Percentiles rank a stretch among this genome's conserved stretches.
Conservation (phyloP, 2,797 vertebrate genomes). For the Spinibarbus caldwelli region DNA sequence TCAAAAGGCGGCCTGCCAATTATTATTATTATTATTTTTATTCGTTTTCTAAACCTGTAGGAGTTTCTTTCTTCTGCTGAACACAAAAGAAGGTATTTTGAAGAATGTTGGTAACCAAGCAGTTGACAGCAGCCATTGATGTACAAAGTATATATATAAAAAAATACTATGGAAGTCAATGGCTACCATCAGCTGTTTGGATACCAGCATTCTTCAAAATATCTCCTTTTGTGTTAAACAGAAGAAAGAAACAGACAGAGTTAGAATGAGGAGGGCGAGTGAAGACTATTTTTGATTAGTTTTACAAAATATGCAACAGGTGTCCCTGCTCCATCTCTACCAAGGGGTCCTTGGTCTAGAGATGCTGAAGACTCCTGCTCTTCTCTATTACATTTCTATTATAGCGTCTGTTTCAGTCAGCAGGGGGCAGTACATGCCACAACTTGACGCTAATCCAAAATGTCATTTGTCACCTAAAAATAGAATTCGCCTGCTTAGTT, state of each 20-base stretch:
- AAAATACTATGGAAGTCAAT: not conserved
- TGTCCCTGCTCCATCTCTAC: not conserved
- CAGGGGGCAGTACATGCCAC: conserved; percentile 74
- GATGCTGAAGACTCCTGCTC: not conserved
- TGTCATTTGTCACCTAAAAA: conserved; percentile 65
- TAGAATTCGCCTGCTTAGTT: conserved; percentile 61
- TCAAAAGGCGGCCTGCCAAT: not conserved
- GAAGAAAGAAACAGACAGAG: not conserved
- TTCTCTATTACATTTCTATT: not conserved
- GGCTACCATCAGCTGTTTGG: not conserved
- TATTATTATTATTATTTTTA: not conserved
- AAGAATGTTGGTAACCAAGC: not conserved
- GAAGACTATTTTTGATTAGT: not conserved
- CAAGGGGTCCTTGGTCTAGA: not conserved
- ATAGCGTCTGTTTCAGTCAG: conserved; percentile 56
- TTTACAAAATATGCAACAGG: not conserved
- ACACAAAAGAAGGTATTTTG: not conserved
- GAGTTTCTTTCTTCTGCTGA: not conserved
- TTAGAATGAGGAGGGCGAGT: not conserved
- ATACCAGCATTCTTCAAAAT: not conserved
- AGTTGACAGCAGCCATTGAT: not conserved
- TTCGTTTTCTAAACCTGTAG: not conserved
- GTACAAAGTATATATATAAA: no score
- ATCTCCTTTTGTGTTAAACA: not conserved
- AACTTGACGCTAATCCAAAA: conserved; percentile 62